Conservation (phyloP, 2,113 vertebrate species). For the Montifringilla adamsi region DNA sequence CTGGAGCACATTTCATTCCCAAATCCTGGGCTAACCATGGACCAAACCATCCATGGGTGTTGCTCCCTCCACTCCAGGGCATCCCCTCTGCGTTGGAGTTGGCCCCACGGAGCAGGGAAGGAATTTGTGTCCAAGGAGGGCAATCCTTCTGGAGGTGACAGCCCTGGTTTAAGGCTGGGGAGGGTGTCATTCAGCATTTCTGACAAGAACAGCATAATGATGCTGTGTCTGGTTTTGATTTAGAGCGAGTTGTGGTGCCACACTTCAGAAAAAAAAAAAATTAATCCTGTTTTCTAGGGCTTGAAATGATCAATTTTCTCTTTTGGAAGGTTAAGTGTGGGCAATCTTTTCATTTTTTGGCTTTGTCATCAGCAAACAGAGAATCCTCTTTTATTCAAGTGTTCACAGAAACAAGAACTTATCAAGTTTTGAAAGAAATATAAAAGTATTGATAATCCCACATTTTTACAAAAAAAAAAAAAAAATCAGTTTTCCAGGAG, state of each 20-base stretch:
- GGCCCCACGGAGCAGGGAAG: accelerated
- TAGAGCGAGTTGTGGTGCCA: background rate
- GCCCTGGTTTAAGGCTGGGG: background rate
- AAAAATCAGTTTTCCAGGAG: background rate
- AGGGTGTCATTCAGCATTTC: background rate
- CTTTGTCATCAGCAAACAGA: background rate
- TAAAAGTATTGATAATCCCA: background rate
- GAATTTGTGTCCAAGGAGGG: background rate
- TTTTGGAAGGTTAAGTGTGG: background rate
- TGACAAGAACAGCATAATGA: background rate
- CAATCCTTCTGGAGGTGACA: background rate
- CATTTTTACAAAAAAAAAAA: background rate
- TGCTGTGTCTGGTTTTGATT: conserved; percentile 14
- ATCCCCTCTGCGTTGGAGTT: background rate
- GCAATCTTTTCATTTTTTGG: background rate
- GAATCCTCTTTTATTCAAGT: background rate
- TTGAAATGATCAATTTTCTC: background rate
- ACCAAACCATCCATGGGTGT: background rate
- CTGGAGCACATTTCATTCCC: background rate
- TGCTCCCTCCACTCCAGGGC: background rate
- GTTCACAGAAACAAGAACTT: background rate
- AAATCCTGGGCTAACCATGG: background rate
- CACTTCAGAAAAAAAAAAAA: background rate
- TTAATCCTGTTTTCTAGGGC: background rate
- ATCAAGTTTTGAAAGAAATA: background rate